phyloP scores from a whole-genome alignment of 2,888 invertebrate species.

The Strigamia transsilvanica region DNA sequence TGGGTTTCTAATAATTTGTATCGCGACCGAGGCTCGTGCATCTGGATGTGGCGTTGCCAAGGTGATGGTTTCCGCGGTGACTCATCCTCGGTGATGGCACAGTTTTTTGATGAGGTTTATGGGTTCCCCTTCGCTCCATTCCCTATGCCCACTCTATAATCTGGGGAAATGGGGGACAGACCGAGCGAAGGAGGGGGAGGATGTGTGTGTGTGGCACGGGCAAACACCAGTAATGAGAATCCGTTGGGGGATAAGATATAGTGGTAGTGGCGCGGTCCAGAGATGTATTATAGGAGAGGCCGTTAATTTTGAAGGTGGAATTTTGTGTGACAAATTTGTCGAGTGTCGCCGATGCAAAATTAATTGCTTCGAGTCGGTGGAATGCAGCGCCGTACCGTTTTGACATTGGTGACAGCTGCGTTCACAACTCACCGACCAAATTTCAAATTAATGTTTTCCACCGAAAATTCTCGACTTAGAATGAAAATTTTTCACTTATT shows the following conservation, averaged over 20 bases:
- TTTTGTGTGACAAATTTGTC: conserved; percentile 43
- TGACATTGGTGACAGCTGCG: conserved; percentile 46
- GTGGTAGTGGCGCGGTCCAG: background rate
- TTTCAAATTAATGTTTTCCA: conserved; percentile 39
- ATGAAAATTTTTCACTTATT: too few species aligned
- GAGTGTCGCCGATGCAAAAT: conserved; percentile 41
- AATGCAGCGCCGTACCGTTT: conserved; percentile 24
- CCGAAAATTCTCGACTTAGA: background rate
- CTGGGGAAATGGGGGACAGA: background rate
- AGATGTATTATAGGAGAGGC: background rate
- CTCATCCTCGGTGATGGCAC: conserved; percentile 50
- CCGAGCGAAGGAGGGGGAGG: background rate
- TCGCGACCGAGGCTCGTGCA: background rate
- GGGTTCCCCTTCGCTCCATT: conserved; percentile 3
- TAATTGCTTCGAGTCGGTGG: conserved; percentile 33
- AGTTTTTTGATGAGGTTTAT: conserved; percentile 53
- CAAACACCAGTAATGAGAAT: conserved; percentile 51
- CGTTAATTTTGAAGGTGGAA: conserved; percentile 35
- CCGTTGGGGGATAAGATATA: conserved; percentile 20
- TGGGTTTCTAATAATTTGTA: conserved; percentile 32
- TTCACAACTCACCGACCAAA: conserved; percentile 23
- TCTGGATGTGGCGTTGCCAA: conserved; percentile 51
- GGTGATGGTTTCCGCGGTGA: conserved; percentile 50
- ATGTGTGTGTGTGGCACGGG: background rate
- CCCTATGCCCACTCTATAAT: conserved; percentile 50